Evolutionary conservation across 1,140 invertebrate species (phyloP).

Genomic region (Anagrus nilaparvatae): DNA sequence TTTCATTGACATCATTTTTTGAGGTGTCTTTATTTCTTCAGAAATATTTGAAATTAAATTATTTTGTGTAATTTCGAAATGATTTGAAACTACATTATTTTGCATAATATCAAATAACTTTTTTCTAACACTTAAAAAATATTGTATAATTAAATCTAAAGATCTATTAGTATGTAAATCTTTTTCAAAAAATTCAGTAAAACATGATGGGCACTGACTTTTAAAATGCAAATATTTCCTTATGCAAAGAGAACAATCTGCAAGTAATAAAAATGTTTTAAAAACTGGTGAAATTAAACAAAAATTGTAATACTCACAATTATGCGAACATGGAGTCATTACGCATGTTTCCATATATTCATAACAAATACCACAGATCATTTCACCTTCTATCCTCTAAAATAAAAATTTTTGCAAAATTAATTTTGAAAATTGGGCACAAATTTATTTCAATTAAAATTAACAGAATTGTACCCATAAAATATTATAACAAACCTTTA

Average conservation of each 20-base stretch:
- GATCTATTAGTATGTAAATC: constrained; percentile 43
- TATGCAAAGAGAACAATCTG: constrained; percentile 51
- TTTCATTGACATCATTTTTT: not conserved
- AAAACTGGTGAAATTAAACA: constrained; percentile 1
- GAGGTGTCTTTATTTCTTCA: not conserved
- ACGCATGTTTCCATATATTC: constrained; percentile 40
- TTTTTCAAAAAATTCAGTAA: constrained; percentile 40
- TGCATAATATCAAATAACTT: constrained; percentile 26
- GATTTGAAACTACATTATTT: constrained; percentile 11
- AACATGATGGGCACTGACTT: constrained; percentile 46
- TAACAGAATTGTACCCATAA: not conserved
- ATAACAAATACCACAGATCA: constrained; percentile 41
- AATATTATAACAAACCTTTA: constrained; percentile 18
- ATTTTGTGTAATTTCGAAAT: not conserved
- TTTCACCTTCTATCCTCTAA: constrained; percentile 34
- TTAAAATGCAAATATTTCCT: constrained; percentile 45
- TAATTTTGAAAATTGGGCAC: not conserved
- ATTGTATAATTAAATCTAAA: constrained; percentile 37
- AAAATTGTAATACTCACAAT: constrained; percentile 31
- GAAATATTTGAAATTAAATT: not conserved
- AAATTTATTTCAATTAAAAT: not conserved
- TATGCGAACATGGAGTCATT: constrained; percentile 41
- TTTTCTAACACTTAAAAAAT: constrained; percentile 32
- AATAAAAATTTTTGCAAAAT: constrained; percentile 17
- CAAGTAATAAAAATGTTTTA: constrained; percentile 16